Conservation (phyloP, 2,888 invertebrate species). For the Sacculina carcini region DNA sequence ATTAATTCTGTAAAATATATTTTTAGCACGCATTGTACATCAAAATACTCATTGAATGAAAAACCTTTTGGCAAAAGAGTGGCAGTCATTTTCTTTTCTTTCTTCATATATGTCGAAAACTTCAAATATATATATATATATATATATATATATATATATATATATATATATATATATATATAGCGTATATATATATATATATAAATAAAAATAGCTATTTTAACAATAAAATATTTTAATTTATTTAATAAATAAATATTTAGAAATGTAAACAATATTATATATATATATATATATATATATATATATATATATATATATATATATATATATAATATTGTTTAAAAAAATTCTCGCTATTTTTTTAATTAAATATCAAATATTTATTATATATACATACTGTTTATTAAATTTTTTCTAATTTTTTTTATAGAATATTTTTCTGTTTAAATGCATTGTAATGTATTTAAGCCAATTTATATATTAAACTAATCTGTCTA, state of each 20-base stretch:
- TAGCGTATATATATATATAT: too few species aligned
- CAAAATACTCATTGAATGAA: too few species aligned
- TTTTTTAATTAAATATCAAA: constrained; percentile 7
- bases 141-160: constrained; percentile 1
- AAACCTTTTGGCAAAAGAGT: too few species aligned
- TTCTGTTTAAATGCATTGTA: too few species aligned
- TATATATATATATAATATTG: constrained; percentile 4
- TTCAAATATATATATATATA: background rate
- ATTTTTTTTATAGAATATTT: too few species aligned
- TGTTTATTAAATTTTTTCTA: background rate
- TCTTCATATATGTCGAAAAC: too few species aligned
- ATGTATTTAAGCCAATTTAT: too few species aligned
- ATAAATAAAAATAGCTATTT: constrained; percentile 1
- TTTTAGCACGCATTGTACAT: too few species aligned
- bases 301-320: constrained; percentile 5
- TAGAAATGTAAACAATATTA: background rate
- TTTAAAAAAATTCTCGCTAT: background rate
- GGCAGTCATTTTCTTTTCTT: background rate
- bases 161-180: too few species aligned
- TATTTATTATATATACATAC: background rate
- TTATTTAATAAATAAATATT: background rate
- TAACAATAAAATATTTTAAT: background rate
- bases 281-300: constrained; percentile 1
- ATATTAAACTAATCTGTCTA: too few species aligned
- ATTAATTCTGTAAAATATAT: too few species aligned